Percentiles rank a stretch among this genome's conserved stretches.
These are phyloP conservation scores for Uria aalge DNA, from an alignment of 2,113 vertebrate genomes.

Conservation along the genomic window DNA sequence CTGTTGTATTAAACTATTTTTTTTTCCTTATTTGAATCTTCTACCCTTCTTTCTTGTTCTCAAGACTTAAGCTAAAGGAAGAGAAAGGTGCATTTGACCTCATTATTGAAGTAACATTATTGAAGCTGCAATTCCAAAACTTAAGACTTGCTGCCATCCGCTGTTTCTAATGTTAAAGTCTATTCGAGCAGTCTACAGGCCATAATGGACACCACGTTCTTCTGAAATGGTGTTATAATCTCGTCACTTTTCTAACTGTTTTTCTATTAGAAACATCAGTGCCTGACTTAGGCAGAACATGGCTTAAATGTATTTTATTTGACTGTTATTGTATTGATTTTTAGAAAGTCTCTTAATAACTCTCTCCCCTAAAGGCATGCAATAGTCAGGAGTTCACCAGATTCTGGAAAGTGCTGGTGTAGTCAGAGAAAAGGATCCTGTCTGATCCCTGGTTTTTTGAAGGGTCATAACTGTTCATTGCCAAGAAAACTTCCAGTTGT, in stretches of 20 bases:
- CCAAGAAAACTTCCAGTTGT: neutral
- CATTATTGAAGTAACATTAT: neutral
- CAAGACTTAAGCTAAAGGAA: neutral
- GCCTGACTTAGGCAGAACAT: neutral
- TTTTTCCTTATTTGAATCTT: neutral
- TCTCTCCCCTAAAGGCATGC: neutral
- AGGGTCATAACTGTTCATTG: neutral
- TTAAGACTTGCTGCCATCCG: neutral
- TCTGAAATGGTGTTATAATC: neutral
- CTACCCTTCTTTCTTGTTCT: neutral
- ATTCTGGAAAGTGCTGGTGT: neutral
- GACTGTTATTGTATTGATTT: neutral
- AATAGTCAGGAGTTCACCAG: neutral
- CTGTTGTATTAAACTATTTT: neutral
- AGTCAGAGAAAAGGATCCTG: neutral
- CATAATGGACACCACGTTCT: rapidly evolving
- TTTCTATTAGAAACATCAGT: neutral
- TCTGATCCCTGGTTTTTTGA: neutral
- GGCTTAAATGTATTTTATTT: neutral
- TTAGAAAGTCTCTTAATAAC: neutral
- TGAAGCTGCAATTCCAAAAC: neutral
- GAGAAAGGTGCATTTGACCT: neutral
- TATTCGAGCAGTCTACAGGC: neutral
- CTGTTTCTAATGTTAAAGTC: neutral
- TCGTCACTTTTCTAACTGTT: neutral